phyloP scores from a whole-genome alignment of 30 jellyfish, hydroid and myxozoan species.

The Phacellophora camtschatica region DNA sequence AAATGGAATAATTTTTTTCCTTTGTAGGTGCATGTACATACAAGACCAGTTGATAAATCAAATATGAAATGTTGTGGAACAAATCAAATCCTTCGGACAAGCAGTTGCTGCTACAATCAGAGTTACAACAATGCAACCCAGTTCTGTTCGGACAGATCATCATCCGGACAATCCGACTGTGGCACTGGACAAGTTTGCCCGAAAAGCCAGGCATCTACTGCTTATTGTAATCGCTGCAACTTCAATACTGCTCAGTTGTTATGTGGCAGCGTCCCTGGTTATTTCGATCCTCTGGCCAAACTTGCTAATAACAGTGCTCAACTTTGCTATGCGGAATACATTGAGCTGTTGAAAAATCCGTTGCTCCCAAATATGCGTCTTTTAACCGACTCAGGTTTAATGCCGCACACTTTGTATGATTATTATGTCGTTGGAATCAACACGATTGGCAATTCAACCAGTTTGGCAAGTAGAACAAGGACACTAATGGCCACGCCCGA shows the following conservation, averaged over 20 bases:
- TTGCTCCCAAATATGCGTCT: constrained; percentile 24
- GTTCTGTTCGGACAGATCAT: constrained; percentile 87
- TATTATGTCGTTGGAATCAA: constrained; percentile 73
- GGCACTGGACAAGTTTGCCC: constrained; percentile 86
- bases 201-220: constrained; percentile 22
- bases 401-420: constrained; percentile 89
- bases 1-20: background rate
- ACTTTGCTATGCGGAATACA: constrained; percentile 61
- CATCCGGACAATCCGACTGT: constrained; percentile 60
- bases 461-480: constrained; percentile 40
- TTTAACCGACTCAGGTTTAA: constrained; percentile 56
- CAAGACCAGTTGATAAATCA: constrained; percentile 23
- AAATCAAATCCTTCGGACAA: constrained; percentile 42
- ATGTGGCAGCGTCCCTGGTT: constrained; percentile 79
- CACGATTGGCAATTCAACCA: constrained; percentile 71
- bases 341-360: constrained; percentile 35
- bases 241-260: constrained; percentile 52
- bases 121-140: constrained; percentile 61
- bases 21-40: constrained; percentile 45
- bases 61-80: constrained; percentile 91
- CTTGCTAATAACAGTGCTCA: constrained; percentile 1
- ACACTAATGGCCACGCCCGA: constrained; percentile 95
- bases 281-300: constrained; percentile 10
- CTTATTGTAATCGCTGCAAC: constrained; percentile 81
- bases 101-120: constrained; percentile 70